Evolutionary conservation across 1,140 invertebrate genomes (phyloP).

Genomic region (Pseudomyrmex sp.): DNA sequence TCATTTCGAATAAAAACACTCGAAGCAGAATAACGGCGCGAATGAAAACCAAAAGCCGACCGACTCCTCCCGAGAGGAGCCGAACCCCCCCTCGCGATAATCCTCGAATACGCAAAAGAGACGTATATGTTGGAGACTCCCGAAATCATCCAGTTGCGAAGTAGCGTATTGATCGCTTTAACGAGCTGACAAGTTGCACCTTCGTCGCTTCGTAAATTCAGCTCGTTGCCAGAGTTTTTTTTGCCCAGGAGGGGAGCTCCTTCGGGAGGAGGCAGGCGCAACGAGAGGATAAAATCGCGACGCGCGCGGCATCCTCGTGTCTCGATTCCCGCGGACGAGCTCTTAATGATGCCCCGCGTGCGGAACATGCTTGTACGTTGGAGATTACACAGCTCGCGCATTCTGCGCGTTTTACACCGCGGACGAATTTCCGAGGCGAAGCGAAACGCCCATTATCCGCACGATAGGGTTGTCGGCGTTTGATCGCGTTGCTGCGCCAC

Average conservation of each 20-base stretch:
- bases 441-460: constrained; percentile 70
- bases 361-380: constrained; percentile 29
- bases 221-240: constrained; percentile 52
- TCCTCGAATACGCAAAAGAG: constrained; percentile 4
- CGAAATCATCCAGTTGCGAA: neutral
- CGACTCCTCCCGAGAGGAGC: no score
- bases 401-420: constrained; percentile 46
- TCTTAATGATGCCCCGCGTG: constrained; percentile 46
- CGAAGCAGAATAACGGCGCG: neutral
- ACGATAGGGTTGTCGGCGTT: constrained; percentile 63
- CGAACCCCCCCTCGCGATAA: constrained; percentile 19
- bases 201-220: constrained; percentile 48
- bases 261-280: constrained; percentile 5
- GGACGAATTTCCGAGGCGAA: constrained; percentile 65
- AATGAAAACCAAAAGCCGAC: neutral
- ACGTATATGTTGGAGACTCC: neutral
- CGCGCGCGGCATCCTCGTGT: constrained; percentile 33
- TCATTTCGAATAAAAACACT: constrained; percentile 7
- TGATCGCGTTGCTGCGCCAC: constrained; percentile 36
- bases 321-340: constrained; percentile 12
- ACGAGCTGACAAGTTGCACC: constrained; percentile 45
- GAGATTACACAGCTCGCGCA: constrained; percentile 32
- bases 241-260: neutral
- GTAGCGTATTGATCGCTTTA: constrained; percentile 22
- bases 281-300: constrained; percentile 52